Conservation (phyloP, 2,113 vertebrate species). For the Tachycineta bicolor region DNA sequence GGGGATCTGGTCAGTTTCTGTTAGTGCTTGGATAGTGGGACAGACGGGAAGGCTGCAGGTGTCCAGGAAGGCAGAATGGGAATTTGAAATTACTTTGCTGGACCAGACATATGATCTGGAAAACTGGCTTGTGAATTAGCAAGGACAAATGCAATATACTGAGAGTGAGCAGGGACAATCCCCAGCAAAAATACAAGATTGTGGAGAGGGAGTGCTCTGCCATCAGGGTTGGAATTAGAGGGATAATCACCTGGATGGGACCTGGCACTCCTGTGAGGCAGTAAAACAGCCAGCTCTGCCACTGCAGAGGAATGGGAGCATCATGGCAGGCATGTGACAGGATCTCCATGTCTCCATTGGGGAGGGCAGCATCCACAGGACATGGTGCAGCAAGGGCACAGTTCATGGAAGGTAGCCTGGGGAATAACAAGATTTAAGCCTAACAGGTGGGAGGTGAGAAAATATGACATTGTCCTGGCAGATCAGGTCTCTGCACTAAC, state of each 20-base stretch:
- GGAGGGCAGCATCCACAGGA: background rate
- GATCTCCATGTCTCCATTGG: accelerated
- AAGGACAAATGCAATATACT: background rate
- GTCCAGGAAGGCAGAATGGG: background rate
- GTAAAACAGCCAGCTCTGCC: background rate
- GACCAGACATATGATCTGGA: background rate
- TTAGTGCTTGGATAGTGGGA: background rate
- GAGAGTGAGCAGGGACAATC: accelerated
- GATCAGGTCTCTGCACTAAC: background rate
- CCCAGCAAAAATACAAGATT: background rate
- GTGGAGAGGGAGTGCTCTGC: background rate
- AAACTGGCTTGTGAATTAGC: background rate
- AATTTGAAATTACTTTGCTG: background rate
- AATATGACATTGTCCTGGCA: background rate
- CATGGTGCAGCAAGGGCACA: background rate
- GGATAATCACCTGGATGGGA: background rate
- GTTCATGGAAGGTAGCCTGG: background rate
- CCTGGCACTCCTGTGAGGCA: background rate
- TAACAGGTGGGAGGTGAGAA: background rate
- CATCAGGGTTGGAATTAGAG: background rate
- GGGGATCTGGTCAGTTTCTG: background rate
- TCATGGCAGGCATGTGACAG: accelerated
- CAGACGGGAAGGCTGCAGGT: slow-evolving; percentile 27
- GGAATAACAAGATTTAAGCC: background rate
- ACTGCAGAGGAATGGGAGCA: background rate